phyloP scores from a whole-genome alignment of 2,888 invertebrate genomes.

The Anagyrus pseudococci region DNA sequence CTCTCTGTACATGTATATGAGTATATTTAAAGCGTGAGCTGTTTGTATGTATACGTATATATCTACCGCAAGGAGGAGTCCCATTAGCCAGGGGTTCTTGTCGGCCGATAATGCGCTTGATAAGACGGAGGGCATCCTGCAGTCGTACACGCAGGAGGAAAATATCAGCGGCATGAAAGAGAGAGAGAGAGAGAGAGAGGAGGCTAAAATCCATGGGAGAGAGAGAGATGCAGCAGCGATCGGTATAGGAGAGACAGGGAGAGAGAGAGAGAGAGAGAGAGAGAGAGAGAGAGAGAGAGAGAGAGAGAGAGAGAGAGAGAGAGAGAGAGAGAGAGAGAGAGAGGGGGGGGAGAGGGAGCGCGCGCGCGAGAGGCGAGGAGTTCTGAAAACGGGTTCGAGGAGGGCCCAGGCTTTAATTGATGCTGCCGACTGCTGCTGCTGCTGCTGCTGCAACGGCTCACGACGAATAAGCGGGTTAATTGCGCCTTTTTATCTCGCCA shows the following conservation, averaged over 20 bases:
- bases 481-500: neutral
- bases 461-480: neutral
- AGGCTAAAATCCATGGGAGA: neutral
- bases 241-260: no score
- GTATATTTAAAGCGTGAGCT: no score
- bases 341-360: no score
- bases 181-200: neutral
- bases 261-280: no score
- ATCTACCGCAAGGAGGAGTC: constrained; percentile 5
- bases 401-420: neutral
- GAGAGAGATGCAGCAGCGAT: neutral
- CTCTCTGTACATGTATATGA: no score
- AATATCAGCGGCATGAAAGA: neutral
- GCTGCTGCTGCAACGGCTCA: neutral
- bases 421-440: no score
- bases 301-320: no score
- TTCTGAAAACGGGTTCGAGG: no score
- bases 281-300: no score
- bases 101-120: constrained; percentile 25
- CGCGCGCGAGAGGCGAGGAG: no score
- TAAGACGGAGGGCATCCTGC: constrained; percentile 7
- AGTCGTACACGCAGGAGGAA: neutral
- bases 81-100: constrained; percentile 28
- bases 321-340: no score
- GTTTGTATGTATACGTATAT: neutral